phyloP scores from a whole-genome alignment of 2,888 invertebrate species.

The Lasiommata megera region DNA sequence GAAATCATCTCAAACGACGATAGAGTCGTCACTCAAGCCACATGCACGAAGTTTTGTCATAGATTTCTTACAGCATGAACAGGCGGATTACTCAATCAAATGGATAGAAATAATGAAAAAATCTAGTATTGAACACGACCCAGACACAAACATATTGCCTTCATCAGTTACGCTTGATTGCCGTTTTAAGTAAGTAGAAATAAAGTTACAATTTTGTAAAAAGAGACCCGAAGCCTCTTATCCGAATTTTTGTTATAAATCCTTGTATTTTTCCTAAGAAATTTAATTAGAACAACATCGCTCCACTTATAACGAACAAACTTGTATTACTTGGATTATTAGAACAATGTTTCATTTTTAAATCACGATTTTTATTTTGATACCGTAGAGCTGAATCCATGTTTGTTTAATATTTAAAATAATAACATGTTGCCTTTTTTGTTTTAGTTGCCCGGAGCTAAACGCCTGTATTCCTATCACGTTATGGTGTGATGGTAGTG shows the following conservation, averaged over 20 bases:
- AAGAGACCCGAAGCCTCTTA: background rate
- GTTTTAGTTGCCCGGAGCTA: constrained; percentile 87
- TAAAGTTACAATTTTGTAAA: background rate
- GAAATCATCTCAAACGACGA: constrained; percentile 73
- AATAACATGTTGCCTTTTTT: background rate
- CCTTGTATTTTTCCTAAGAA: background rate
- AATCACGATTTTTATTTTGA: constrained; percentile 2
- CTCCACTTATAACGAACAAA: background rate
- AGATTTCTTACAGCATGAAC: constrained; percentile 87
- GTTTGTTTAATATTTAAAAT: background rate
- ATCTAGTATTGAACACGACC: constrained; percentile 72
- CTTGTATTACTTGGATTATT: background rate
- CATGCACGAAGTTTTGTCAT: constrained; percentile 87
- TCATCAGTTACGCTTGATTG: constrained; percentile 82
- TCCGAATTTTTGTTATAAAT: background rate
- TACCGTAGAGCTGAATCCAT: too few relatives aligned
- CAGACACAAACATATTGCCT: constrained; percentile 74
- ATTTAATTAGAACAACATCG: background rate
- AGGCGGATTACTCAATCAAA: constrained; percentile 87
- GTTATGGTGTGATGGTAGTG: constrained; percentile 90
- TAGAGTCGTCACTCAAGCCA: constrained; percentile 73
- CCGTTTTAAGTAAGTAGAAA: constrained; percentile 82
- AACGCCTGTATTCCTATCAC: constrained; percentile 90
- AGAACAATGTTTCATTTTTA: background rate
- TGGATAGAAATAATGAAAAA: constrained; percentile 90